A percentile compares a stretch with the other conserved stretches of the same genome.
phyloP scores from a whole-genome alignment of 1,140 invertebrate genomes.

The Delia radicum region DNA sequence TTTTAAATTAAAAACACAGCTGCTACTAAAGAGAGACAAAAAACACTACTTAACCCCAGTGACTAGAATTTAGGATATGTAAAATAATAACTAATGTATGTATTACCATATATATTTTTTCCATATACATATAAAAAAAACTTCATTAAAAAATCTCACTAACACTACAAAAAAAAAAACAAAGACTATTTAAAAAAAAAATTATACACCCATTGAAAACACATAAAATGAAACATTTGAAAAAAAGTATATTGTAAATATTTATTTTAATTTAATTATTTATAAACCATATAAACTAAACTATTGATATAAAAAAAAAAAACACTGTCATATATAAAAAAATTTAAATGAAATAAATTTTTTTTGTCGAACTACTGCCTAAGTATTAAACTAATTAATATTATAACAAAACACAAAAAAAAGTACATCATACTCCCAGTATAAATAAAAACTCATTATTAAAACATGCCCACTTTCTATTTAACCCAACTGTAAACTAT shows the following conservation, averaged over 20 bases:
- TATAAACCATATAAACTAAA: constrained; percentile 9
- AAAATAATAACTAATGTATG: constrained; percentile 4
- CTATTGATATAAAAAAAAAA: background rate
- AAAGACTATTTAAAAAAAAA: background rate
- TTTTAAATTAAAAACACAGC: constrained; percentile 17
- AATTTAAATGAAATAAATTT: background rate
- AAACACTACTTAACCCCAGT: constrained; percentile 15
- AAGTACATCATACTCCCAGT: background rate
- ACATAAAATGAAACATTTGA: background rate
- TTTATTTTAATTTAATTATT: constrained; percentile 21
- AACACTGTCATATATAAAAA: constrained; percentile 12
- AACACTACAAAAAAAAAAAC: background rate
- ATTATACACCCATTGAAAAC: background rate
- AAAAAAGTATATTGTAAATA: constrained; percentile 12
- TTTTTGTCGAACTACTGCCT: constrained; percentile 17
- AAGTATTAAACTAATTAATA: constrained; percentile 17
- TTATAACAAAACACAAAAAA: background rate
- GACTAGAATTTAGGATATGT: constrained; percentile 17
- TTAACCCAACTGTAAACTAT: too few species aligned
- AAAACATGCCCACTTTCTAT: too few species aligned
- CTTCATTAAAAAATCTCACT: background rate
- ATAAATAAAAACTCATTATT: background rate
- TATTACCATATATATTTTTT: constrained; percentile 4
- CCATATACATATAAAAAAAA: background rate
- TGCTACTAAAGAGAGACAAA: constrained; percentile 21